Conservation (phyloP, 1,140 invertebrate species). For the Drosophila kohkoa region DNA sequence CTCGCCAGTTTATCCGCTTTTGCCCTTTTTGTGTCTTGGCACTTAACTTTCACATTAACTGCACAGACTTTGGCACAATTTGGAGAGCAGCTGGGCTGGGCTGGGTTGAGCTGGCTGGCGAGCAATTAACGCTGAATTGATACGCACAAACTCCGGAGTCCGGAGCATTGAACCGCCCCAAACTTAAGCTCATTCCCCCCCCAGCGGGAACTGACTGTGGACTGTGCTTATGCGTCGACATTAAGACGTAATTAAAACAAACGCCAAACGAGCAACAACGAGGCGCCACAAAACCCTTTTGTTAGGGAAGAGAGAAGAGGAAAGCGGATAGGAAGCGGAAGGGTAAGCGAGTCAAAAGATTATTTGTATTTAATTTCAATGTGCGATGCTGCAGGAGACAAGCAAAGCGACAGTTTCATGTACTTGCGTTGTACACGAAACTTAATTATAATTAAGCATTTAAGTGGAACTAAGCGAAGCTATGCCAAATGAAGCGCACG, state of each 20-base stretch:
- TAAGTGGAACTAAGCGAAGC: constrained; percentile 73
- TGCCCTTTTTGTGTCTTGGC: constrained; percentile 9
- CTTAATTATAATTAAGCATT: constrained; percentile 84
- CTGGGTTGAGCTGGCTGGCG: constrained; percentile 11
- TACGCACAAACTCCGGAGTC: constrained; percentile 55
- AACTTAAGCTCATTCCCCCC: constrained; percentile 8
- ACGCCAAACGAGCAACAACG: constrained; percentile 58
- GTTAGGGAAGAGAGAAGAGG: not conserved
- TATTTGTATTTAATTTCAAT: constrained; percentile 80
- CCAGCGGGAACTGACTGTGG: not conserved
- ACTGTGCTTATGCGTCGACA: constrained; percentile 66
- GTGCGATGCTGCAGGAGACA: constrained; percentile 48
- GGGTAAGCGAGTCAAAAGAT: constrained; percentile 72
- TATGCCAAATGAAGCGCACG: constrained; percentile 72
- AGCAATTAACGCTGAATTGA: constrained; percentile 80
- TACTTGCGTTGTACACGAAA: constrained; percentile 57
- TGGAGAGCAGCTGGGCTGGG: not conserved
- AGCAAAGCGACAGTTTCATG: constrained; percentile 55
- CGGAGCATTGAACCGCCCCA: constrained; percentile 41
- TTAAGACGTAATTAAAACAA: constrained; percentile 84
- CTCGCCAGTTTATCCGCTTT: constrained; percentile 68
- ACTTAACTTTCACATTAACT: constrained; percentile 52
- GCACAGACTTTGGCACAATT: constrained; percentile 47
- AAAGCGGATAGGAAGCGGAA: not conserved
- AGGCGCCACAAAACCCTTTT: constrained; percentile 42